Evolutionary conservation across 53 echinoderm and acorn worm genomes (phyloP), one percentile per base, ranked within the genome.

Genomic region (Holothuria leucospilota): DNA sequence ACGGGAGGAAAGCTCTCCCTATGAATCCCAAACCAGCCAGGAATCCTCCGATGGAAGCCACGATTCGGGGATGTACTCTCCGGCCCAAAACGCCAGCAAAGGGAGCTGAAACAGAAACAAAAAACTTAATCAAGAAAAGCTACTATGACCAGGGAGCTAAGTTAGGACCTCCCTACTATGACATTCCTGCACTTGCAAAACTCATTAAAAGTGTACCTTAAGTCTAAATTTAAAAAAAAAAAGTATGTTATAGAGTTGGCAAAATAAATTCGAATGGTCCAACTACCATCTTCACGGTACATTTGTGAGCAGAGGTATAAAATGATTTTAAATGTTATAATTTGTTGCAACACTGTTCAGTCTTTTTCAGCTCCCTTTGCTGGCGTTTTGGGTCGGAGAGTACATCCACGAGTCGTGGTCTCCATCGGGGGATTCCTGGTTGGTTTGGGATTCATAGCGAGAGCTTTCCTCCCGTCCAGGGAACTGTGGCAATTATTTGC

Each of bases 401-500:
- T 70, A 13, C 30, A 70, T 14, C 39, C 30, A 8, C 26, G 70
- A 6, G 15, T 70, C 38, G 30, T 29, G 11, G 39, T 39, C 8
- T 38, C 39, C 10, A 2, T 70, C 2, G 70, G 70, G 20, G 70
- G 70, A 38, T 16, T 70, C 15, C 30, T 70, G 13, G 70, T 25
- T 70, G 70, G 70, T 38, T 20, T 29, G 26, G 70, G 70, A 20
- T 70, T n/a, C 70, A 70, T 70, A 70, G 70, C 10, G 16, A 25
- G 70, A 70, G 70, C 70, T 29, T 20, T 70, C 18, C 39, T 70
- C 30, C 70, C 70, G 20, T 40, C 70, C 9, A 70, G 21, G 16
- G 39, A 20, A 38, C 30, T 38, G 30, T 30, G 30, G 30, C 70
- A 70, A 38, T 15, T 70, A 11, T 30, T 70, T 2, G 20, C 24